Evolutionary conservation across 2,888 invertebrate species (phyloP), one percentile per base, ranked within the genome.

Genomic region (Zele albiditarsus): DNA sequence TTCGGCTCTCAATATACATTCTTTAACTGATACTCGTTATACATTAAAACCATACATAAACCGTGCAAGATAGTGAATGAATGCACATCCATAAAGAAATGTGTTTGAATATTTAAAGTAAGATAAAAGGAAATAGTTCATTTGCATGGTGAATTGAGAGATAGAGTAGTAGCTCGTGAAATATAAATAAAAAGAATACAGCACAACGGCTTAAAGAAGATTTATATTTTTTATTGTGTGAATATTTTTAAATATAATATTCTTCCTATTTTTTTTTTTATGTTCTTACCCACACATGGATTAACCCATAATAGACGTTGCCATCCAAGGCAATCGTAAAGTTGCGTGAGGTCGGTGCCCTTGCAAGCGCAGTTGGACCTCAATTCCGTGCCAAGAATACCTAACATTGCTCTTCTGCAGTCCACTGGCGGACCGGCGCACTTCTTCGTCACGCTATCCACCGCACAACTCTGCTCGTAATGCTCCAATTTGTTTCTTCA

Each of bases 381-480:
- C 68, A 97, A 91, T 87, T 95, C 95, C n/a, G 97, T 97, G 31
- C 97, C 97, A 68, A 97, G 92, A 79, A 97, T 96, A 20, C 95
- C 96, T 70, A 97, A 92, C 90, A 97, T 94, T 3, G 97, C 96
- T 70, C 93, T 92, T 66, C 97, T 92, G 90, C 97, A 97, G 65
- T 95, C 95, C n/a, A 94, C 92, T 0, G 95, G 93, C 0, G 95
- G 94, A 0, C 96, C 96, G 0, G 96, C 96, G 87, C 97, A 97
- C 82, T 96, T 95, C 87, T 95, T 95, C 38, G 97, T 97, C 66
- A 95, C 94, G 72, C 95, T 95, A 88, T 97, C 97, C 69, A 97
- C 96, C 0, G 97, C 96, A 89, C 97, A 97, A 82, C 95, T 95
- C 88, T 97, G 96, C 89, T 97, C 97, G 89, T 96, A 97, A 89